Evolutionary conservation across 2,113 vertebrate species (phyloP).

Genomic region (Elephas maximus): DNA sequence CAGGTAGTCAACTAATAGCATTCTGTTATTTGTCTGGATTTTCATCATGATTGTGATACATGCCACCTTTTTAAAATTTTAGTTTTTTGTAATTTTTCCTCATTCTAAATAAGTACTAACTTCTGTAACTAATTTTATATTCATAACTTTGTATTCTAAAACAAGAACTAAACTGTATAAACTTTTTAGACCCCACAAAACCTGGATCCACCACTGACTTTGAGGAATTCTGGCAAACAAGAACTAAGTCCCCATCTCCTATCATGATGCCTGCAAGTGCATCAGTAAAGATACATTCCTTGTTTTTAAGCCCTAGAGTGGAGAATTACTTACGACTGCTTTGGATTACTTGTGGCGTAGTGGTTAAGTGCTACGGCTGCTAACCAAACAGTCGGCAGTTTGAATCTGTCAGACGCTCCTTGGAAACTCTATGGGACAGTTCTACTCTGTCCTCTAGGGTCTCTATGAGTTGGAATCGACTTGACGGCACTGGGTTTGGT

Average conservation of each 20-base stretch:
- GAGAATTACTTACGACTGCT: background rate
- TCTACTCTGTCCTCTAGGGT: too few species aligned
- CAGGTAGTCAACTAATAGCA: background rate
- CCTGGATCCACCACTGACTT: background rate
- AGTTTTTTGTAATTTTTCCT: background rate
- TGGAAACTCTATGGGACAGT: too few species aligned
- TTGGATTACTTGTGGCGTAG: background rate
- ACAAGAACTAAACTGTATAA: background rate
- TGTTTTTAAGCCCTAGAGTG: background rate
- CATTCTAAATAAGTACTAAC: background rate
- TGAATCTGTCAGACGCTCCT: too few species aligned
- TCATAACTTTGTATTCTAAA: background rate
- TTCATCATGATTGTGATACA: background rate
- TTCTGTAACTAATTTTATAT: background rate
- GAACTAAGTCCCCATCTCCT: background rate
- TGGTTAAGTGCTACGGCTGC: too few species aligned
- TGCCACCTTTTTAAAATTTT: background rate
- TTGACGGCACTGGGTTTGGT: too few species aligned
- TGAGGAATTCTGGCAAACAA: background rate
- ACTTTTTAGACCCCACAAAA: background rate
- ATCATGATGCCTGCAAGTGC: too few species aligned
- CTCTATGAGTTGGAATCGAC: too few species aligned
- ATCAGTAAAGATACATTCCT: background rate
- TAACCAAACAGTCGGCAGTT: too few species aligned
- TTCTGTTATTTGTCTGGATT: fast-evolving